phyloP scores from a whole-genome alignment of 1,140 invertebrate species.

The Zaprionus vittiger region DNA sequence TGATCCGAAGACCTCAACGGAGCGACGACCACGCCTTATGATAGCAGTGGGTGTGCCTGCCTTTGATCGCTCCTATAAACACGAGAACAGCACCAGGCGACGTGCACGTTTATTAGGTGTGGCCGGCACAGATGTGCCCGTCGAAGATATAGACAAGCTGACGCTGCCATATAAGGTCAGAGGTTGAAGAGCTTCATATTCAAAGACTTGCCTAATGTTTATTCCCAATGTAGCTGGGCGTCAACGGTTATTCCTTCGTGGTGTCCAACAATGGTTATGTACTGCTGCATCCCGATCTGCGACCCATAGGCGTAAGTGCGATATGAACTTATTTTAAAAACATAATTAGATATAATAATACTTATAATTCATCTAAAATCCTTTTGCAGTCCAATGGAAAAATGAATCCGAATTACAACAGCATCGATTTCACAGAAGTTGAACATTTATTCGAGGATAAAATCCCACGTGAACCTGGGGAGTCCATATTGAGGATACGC shows the following conservation, averaged over 20 bases:
- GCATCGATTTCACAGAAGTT: constrained; percentile 97
- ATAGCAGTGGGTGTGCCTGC: constrained; percentile 94
- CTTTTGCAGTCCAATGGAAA: constrained; percentile 85
- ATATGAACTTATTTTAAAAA: not conserved
- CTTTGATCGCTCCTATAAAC: constrained; percentile 89
- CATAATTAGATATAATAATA: not conserved
- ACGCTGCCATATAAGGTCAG: constrained; percentile 91
- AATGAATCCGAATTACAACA: constrained; percentile 97
- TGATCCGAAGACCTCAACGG: constrained; percentile 84
- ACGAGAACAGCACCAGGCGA: constrained; percentile 86
- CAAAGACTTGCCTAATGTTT: not conserved
- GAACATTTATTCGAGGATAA: constrained; percentile 92
- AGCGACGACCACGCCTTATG: constrained; percentile 88
- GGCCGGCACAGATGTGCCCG: constrained; percentile 96
- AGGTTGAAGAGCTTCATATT: accelerated
- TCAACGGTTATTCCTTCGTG: constrained; percentile 97
- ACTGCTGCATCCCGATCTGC: constrained; percentile 90
- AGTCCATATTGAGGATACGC: constrained; percentile 87
- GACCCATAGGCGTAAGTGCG: constrained; percentile 88
- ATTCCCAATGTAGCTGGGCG: constrained; percentile 89
- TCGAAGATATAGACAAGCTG: constrained; percentile 94
- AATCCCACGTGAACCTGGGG: constrained; percentile 84
- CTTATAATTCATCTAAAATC: not conserved
- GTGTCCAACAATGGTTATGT: constrained; percentile 98
- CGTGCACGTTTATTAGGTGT: constrained; percentile 94